Evolutionary conservation across 2,113 vertebrate genomes (phyloP), one percentile per base, ranked within the genome.

Genomic region (Nothoprocta perdicaria): DNA sequence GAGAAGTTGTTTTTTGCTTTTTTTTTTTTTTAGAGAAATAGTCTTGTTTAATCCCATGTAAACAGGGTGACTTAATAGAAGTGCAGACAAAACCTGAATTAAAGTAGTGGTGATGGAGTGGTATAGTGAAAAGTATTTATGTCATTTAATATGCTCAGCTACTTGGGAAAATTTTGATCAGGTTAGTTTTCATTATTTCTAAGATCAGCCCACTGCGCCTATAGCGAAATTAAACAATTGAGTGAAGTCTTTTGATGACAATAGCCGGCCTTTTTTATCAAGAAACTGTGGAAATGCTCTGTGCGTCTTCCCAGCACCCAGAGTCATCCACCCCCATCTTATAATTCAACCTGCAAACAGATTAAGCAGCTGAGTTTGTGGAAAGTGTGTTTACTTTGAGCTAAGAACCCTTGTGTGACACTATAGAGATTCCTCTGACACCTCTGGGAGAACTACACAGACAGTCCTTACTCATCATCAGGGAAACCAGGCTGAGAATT

Each of bases 311-410:
- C 96, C 97, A 98, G 97, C 95, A 97, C 94, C 95, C 96, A 15
- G 93, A 97, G 96, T 96, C 94, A 97, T 97, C 97, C 96, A 97
- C 93, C 94, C 96, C 97, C 94, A 94, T 97, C 97, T 97, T 97
- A 98, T 98, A 98, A 98, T 98, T 98, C 98, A 98, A 97, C 98
- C 97, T 97, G 97, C 98, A 98, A 98, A 98, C 97, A 98, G 98
- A 98, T 98, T 98, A 98, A 98, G 97, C 97, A 97, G 97, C 97
- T 96, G 96, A 98, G 96, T 97, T 97, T 97, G 97, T 97, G 96
- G 96, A 97, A 97, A 98, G 97, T 95, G 84, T 98, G 98, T 98
- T 98, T 98, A 97, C 97, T 98, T 96, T 98, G 93, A 74, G 87
- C 96, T 98, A 97, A 98, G 97, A 98, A 98, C 97, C 95, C 96